phyloP scores from a whole-genome alignment of 2,888 invertebrate genomes.

The Alloplasta piceator region DNA sequence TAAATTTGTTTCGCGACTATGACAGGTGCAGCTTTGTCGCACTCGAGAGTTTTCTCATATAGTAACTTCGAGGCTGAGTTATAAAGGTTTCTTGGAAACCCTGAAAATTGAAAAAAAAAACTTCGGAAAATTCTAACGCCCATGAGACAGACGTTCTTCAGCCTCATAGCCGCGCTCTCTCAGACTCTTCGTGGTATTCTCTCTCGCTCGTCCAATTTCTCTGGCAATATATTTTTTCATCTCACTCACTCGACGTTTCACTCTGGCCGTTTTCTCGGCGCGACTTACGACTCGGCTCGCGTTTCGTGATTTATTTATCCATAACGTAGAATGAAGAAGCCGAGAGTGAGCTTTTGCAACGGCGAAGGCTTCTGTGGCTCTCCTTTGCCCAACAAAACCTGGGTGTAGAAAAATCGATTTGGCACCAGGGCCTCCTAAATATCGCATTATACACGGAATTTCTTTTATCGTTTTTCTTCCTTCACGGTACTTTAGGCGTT shows the following conservation, averaged over 20 bases:
- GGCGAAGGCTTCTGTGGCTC: conserved; percentile 1
- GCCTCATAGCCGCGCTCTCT: neutral
- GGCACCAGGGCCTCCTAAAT: conserved; percentile 11
- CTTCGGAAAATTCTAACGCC: neutral
- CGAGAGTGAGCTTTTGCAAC: conserved; percentile 10
- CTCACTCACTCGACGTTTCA: conserved; percentile 26
- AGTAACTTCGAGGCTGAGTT: neutral
- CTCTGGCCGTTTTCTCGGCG: neutral
- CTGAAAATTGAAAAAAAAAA: neutral
- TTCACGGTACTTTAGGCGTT: neutral
- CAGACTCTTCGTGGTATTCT: neutral
- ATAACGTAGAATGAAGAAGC: conserved; percentile 17
- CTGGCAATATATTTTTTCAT: neutral
- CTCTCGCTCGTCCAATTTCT: neutral
- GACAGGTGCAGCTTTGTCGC: neutral
- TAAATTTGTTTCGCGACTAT: neutral
- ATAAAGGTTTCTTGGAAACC: neutral
- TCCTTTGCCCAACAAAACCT: conserved; percentile 14
- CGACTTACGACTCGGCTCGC: conserved; percentile 25
- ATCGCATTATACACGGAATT: conserved; percentile 3
- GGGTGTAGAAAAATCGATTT: conserved; percentile 21
- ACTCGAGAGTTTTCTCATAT: neutral
- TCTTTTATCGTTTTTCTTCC: conserved; percentile 1
- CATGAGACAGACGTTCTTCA: neutral
- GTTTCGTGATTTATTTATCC: conserved; percentile 45